Conservation (phyloP, 2,888 invertebrate species). For the Spodoptera littoralis region DNA sequence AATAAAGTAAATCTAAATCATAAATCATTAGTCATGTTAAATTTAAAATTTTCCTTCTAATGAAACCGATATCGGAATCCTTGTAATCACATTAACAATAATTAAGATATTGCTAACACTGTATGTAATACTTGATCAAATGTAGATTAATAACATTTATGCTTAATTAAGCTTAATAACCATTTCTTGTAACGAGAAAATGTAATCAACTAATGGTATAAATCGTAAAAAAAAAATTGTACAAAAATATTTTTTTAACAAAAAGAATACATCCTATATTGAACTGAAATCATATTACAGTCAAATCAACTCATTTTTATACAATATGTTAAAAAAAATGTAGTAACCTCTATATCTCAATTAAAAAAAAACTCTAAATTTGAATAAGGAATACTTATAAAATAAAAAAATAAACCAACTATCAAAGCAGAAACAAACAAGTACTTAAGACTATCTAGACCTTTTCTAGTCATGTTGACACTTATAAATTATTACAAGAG, state of each 20-base stretch:
- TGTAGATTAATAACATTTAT: constrained; percentile 49
- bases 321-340: neutral
- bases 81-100: constrained; percentile 43
- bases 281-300: no score
- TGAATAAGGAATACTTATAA: no score
- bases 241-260: constrained; percentile 1
- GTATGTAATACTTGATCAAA: constrained; percentile 52
- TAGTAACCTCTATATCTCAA: no score
- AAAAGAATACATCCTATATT: no score
- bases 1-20: no score
- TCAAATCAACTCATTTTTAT: neutral
- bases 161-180: constrained; percentile 39
- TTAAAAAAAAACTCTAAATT: no score
- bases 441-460: neutral
- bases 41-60: constrained; percentile 18
- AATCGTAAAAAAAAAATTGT: constrained; percentile 1
- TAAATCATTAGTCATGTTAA: no score
- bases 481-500: constrained; percentile 5
- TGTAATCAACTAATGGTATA: constrained; percentile 19
- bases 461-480: neutral
- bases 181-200: constrained; percentile 34
- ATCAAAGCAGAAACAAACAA: no score
- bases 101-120: constrained; percentile 32
- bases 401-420: no score
- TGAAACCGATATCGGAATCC: constrained; percentile 22